A percentile compares a stretch with the other conserved stretches of the same genome.
These are phyloP conservation scores for Drosophila rhopaloa DNA, from an alignment of 1,140 invertebrate species.

Conservation along the genomic window DNA sequence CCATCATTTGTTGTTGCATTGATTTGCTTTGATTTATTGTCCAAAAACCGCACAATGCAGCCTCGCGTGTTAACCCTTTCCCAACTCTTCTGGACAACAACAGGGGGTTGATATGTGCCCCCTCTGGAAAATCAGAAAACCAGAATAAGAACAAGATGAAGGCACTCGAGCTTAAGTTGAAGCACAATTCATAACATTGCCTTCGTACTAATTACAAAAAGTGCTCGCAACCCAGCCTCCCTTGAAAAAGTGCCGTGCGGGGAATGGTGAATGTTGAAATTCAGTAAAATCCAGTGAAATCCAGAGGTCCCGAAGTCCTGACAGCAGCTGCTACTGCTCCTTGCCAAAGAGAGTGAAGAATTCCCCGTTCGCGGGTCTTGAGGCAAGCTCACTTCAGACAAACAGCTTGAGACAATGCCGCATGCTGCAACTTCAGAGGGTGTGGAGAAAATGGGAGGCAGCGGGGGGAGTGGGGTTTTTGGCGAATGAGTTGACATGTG, in stretches of 20 bases:
- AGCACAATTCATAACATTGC: constrained; percentile 79
- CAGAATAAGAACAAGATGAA: constrained; percentile 23
- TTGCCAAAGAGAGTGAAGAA: constrained; percentile 5
- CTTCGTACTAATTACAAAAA: constrained; percentile 80
- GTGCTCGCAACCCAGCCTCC: constrained; percentile 47
- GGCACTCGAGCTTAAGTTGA: constrained; percentile 67
- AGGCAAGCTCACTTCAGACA: constrained; percentile 68
- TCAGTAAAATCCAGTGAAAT: constrained; percentile 14
- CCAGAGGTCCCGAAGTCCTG: constrained; percentile 10
- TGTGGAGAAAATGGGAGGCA: neutral
- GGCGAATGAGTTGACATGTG: constrained; percentile 73
- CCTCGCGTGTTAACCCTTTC: constrained; percentile 40
- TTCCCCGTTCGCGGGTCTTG: constrained; percentile 39
- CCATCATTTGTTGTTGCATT: constrained; percentile 49
- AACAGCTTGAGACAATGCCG: constrained; percentile 78
- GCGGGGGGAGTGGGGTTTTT: neutral
- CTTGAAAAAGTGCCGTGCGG: neutral
- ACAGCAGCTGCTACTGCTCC: constrained; percentile 33
- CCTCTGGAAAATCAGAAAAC: neutral
- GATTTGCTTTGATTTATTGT: constrained; percentile 84
- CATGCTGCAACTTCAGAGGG: constrained; percentile 65
- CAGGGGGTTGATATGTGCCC: constrained; percentile 22
- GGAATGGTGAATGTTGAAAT: neutral
- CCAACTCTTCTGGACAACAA: neutral
- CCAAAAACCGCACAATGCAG: constrained; percentile 56